Evolutionary conservation across 2,113 vertebrate species (phyloP), one percentile per base, ranked within the genome.

Genomic region (Todiramphus saurophagus): DNA sequence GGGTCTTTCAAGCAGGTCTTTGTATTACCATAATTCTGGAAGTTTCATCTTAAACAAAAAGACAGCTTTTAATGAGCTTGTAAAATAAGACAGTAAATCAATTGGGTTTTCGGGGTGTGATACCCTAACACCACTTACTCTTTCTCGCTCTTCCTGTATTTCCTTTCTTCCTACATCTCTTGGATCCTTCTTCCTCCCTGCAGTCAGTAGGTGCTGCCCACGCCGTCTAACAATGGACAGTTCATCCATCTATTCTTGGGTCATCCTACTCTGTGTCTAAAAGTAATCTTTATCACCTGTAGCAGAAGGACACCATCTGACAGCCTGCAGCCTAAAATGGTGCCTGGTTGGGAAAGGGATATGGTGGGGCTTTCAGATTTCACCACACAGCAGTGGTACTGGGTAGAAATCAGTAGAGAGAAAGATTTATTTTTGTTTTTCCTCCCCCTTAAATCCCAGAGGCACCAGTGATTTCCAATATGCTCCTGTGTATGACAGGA

Each of bases 71-170:
- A 76, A 35, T 39, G 25, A 19, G 31, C 31, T 20, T 53, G n/a
- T 74, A 51, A 87, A 87, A 67, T 37, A 13, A 19, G 16, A 27
- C 17, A 48, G 24, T 41, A 66, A 70, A 60, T 58, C 64, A 43
- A 0, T 5, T 53, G 35, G 11, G 1, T 37, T 77, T 91, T 0
- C 1, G 13, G 7, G 3, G 5, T 14, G 9, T 43, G 21, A 33
- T 25, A n/a, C 27, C 3, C 67, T 46, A 46, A 11, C 21, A 27
- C 55, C 17, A 3, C 27, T 33, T 41, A 25, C 4, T 30, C 23
- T 41, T 48, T 19, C 48, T 53, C 17, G 9, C 11, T 51, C 24
- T 66, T 77, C 33, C 39, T 51, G 2, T 37, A 12, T 56, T 81
- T 83, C 27, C 23, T 72, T 83, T 70, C 13, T 77, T 73, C 35